Evolutionary conservation across 2,797 vertebrate species (phyloP).

Genomic region (Argya squamiceps): DNA sequence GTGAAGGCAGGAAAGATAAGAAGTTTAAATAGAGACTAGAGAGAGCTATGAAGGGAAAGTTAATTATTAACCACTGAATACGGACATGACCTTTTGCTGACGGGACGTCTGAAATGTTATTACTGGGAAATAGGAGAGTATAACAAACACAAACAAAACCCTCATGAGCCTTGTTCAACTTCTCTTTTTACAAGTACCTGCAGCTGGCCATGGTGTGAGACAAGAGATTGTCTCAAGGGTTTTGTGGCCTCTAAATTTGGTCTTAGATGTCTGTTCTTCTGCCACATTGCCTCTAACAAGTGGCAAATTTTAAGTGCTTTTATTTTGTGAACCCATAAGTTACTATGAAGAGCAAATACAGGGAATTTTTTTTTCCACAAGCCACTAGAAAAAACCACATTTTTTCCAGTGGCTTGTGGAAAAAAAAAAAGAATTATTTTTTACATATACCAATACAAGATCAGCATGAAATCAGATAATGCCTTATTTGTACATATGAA

Average conservation of each 20-base stretch:
- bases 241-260: neutral
- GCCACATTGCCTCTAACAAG: neutral
- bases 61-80: neutral
- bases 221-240: neutral
- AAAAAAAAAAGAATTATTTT: neutral
- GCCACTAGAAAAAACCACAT: neutral
- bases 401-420: neutral
- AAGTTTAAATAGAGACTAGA: neutral
- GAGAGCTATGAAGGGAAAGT: neutral
- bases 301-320: neutral
- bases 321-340: neutral
- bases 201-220: neutral
- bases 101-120: neutral
- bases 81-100: neutral
- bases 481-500: neutral
- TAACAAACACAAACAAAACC: neutral
- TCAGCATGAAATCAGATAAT: neutral
- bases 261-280: neutral
- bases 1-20: neutral
- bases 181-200: neutral
- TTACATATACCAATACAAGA: neutral
- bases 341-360: neutral
- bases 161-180: neutral
- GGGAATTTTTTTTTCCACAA: too few relatives aligned
- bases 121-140: neutral